A percentile compares a stretch with the other conserved stretches of the same genome.
Conservation (phyloP, 92 coral and sea anemone genomes). For the Epizoanthus illoricatus region DNA sequence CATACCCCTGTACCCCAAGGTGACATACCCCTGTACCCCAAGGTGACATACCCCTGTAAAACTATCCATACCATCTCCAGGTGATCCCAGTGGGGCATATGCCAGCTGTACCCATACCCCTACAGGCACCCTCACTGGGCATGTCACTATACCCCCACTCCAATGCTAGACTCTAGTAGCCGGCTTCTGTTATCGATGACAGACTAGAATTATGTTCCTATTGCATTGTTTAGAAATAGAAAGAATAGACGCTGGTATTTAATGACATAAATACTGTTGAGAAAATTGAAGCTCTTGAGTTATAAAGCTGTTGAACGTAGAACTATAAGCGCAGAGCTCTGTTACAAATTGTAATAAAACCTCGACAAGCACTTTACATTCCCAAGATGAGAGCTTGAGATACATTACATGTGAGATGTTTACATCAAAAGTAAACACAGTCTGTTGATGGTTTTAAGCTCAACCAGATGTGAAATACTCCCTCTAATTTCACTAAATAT, state of each 20-base stretch:
- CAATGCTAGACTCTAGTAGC: constrained; percentile 7
- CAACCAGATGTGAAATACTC: background rate
- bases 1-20: no score
- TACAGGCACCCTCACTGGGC: no score
- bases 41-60: no score
- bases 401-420: background rate
- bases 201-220: background rate
- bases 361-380: background rate
- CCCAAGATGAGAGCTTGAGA: background rate
- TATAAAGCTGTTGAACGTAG: background rate
- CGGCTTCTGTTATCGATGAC: constrained; percentile 1
- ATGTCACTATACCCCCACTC: no score
- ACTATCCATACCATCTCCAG: no score
- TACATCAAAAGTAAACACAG: constrained; percentile 25
- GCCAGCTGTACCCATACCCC: no score
- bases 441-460: constrained; percentile 28
- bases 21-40: no score
- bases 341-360: background rate
- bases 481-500: constrained; percentile 8
- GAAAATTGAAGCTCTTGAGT: background rate
- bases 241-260: background rate
- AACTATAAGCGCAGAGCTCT: background rate
- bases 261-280: background rate
- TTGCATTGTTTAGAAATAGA: no score
- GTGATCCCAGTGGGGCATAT: no score